Base-by-base conservation (phyloP, 2,888 invertebrate genomes). In the Linnaemya tessellans region DNA sequence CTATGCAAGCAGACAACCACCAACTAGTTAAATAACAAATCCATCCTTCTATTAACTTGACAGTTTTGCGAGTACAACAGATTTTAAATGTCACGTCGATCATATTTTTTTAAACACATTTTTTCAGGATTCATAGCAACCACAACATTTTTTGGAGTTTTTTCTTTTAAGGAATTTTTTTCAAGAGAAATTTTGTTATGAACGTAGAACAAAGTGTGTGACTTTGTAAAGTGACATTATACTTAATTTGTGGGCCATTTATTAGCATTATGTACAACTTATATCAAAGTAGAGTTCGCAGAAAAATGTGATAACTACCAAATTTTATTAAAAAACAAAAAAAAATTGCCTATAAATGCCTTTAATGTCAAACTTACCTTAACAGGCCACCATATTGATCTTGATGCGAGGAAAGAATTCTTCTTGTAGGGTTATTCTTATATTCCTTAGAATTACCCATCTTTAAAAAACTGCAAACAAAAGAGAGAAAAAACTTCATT, bases 1-100 rank as follows among this genome's bases (percentile, higher is more conserved):
- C n/a, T n/a, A n/a, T n/a, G n/a, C 43, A 73, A 18, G 13, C 43
- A 43, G 43, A 15, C 65, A 60, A 25, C 8, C 71, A 51, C 35
- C 25, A 35, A 22, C 22, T 38, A 60, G 18, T 25, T 25, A 38
- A 18, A 56, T 25, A 54, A 30, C 30, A 51, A 25, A 62, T 25
- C 11, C 15, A 30, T 41, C 22, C 58, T 38, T 30, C 70, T 62
- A 74, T 58, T 67, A 67, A 41, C 25, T 65, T 74, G 41, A 67
- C 80, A 73, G 35, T 38, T 74, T 58, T 18, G 22, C 9, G 54
- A 38, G 18, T 30, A 74, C 11, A n/a, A 73, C 20, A 74, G 58
- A 58, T 60, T 65, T 80, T 20, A 41, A 80, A 67, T 74, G 73
- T 80, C 80, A 80, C 80, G 80, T 74, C 58, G 30, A 67, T 73